phyloP scores from a whole-genome alignment of 2,113 vertebrate species.

The Scartelaos histophorus region DNA sequence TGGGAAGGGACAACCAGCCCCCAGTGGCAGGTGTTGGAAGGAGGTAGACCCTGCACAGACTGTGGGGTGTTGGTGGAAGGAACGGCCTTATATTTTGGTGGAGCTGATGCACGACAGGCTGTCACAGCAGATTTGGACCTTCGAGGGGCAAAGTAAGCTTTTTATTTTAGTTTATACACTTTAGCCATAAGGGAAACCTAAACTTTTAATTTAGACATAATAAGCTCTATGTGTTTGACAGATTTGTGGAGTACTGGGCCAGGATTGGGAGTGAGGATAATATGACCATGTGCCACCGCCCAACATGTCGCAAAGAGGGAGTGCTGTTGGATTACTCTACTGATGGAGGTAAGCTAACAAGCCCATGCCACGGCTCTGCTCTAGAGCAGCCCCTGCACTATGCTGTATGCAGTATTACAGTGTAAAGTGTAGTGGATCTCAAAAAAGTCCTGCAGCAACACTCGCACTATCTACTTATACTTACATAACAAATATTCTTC shows the following conservation, averaged over 20 bases:
- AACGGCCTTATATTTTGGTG: constrained; percentile 91
- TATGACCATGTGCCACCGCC: constrained; percentile 92
- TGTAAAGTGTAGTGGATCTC: too few relatives aligned
- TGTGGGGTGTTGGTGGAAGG: constrained; percentile 94
- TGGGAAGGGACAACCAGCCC: constrained; percentile 88
- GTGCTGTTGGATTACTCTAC: constrained; percentile 93
- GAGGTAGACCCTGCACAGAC: constrained; percentile 89
- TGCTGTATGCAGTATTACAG: neutral
- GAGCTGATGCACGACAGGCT: constrained; percentile 89
- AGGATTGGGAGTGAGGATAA: constrained; percentile 96
- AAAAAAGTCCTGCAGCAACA: neutral
- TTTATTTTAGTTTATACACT: neutral
- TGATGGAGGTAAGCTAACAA: constrained; percentile 83
- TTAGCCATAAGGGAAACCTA: neutral
- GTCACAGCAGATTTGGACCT: constrained; percentile 93
- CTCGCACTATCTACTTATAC: neutral
- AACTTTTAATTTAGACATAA: neutral
- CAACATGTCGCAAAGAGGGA: constrained; percentile 93
- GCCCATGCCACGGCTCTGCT: neutral
- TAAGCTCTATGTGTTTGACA: constrained; percentile 48
- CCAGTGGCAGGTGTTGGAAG: constrained; percentile 93
- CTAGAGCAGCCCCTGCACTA: neutral
- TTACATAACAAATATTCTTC: too few relatives aligned
- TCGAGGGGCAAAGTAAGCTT: constrained; percentile 91
- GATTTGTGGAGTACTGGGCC: constrained; percentile 98